Percentiles rank a stretch among this genome's conserved stretches.
Conservation (phyloP, 1,140 invertebrate species). For the Hirudo medicinalis region DNA sequence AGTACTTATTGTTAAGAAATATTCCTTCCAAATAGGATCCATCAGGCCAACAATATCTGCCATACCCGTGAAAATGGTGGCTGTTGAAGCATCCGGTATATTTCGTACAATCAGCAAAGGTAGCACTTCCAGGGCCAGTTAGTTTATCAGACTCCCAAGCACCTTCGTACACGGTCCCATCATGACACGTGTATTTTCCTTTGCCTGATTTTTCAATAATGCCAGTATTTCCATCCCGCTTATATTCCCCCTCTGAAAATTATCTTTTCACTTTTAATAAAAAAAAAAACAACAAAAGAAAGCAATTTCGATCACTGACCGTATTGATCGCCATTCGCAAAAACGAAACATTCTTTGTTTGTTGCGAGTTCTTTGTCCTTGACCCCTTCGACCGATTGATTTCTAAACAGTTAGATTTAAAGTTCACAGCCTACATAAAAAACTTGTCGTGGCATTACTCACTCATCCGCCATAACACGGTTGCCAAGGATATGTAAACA, state of each 20-base stretch:
- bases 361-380: too few relatives aligned
- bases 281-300: too few relatives aligned
- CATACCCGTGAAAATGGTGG: constrained; percentile 38
- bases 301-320: too few relatives aligned
- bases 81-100: constrained; percentile 38
- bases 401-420: too few relatives aligned
- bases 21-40: constrained; percentile 37
- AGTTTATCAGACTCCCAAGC: constrained; percentile 37
- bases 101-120: constrained; percentile 22
- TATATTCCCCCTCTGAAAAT: constrained; percentile 35
- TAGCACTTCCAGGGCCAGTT: constrained; percentile 34
- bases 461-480: too few relatives aligned
- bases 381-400: too few relatives aligned
- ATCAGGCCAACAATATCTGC: constrained; percentile 39
- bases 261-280: too few relatives aligned
- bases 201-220: constrained; percentile 32
- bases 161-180: constrained; percentile 36
- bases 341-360: too few relatives aligned
- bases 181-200: constrained; percentile 32
- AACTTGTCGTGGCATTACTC: too few relatives aligned
- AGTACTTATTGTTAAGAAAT: constrained; percentile 39
- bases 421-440: too few relatives aligned
- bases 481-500: too few relatives aligned
- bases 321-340: too few relatives aligned
- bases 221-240: constrained; percentile 27